phyloP scores from a whole-genome alignment of 2,888 invertebrate genomes.

The Ophion costatus region DNA sequence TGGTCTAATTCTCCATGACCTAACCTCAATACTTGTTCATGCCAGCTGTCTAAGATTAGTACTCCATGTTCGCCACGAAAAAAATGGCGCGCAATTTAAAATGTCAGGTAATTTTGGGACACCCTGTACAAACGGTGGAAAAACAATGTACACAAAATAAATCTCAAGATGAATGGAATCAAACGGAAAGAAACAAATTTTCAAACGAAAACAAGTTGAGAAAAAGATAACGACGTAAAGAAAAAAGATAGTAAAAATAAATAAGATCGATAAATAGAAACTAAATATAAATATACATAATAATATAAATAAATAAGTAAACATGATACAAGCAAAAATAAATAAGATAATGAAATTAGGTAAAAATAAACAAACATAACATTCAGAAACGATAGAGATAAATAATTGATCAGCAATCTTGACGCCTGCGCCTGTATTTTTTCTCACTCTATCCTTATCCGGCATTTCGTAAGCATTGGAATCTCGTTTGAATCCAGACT shows the following conservation, averaged over 20 bases:
- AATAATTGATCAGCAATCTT: background rate
- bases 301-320: background rate
- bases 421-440: background rate
- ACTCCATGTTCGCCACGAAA: too few species aligned
- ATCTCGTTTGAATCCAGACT: constrained; percentile 5
- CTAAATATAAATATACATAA: background rate
- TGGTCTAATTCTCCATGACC: too few species aligned
- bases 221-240: background rate
- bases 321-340: background rate
- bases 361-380: background rate
- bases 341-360: background rate
- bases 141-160: too few species aligned
- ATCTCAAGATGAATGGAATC: too few species aligned
- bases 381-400: background rate
- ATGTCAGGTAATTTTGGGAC: too few species aligned
- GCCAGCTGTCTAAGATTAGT: too few species aligned
- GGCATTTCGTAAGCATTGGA: background rate
- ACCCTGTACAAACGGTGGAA: too few species aligned
- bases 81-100: too few species aligned
- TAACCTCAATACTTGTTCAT: too few species aligned
- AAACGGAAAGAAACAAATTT: too few species aligned
- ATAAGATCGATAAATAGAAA: background rate
- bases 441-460: constrained; percentile 9
- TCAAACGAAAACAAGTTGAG: background rate
- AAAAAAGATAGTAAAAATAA: background rate